A percentile compares a stretch with the other conserved stretches of the same genome.
phyloP scores from a whole-genome alignment of 2,113 vertebrate genomes.

The Tachysurus vachellii region DNA sequence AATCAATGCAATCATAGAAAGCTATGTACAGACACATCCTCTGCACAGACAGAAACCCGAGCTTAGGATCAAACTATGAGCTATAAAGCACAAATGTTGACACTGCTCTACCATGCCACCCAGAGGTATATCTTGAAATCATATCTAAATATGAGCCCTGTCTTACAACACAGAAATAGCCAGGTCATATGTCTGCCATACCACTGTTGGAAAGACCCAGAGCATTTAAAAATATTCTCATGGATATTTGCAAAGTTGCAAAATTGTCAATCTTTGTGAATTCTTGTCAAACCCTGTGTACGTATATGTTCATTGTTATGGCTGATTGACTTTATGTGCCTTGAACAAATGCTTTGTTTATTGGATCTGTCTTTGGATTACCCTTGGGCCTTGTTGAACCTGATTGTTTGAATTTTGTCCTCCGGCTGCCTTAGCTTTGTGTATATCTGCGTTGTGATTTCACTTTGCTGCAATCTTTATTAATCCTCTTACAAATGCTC shows the following conservation, averaged over 20 bases:
- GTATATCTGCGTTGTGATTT: not conserved
- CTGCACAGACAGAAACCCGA: not conserved
- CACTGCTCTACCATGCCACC: slow-evolving; percentile 9
- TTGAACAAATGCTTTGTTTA: not conserved
- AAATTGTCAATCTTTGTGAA: too few species aligned
- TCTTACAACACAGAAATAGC: not conserved
- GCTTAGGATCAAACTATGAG: not conserved
- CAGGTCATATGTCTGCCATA: not conserved
- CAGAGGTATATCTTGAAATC: slow-evolving; percentile 3
- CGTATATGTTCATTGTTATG: not conserved
- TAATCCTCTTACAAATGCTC: not conserved
- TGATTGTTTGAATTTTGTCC: not conserved
- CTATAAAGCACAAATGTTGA: not conserved
- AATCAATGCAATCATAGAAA: not conserved
- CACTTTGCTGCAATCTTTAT: not conserved
- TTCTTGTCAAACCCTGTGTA: not conserved
- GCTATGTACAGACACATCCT: not conserved
- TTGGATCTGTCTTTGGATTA: not conserved
- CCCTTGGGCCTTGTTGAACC: not conserved
- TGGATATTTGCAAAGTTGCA: not conserved
- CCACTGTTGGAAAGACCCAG: not conserved
- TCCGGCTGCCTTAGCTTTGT: not conserved
- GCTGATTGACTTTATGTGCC: not conserved
- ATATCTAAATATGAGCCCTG: not conserved
- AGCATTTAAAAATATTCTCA: not conserved